Evolutionary conservation across 2,797 vertebrate genomes (phyloP).

Genomic region (Thamnophis elegans): DNA sequence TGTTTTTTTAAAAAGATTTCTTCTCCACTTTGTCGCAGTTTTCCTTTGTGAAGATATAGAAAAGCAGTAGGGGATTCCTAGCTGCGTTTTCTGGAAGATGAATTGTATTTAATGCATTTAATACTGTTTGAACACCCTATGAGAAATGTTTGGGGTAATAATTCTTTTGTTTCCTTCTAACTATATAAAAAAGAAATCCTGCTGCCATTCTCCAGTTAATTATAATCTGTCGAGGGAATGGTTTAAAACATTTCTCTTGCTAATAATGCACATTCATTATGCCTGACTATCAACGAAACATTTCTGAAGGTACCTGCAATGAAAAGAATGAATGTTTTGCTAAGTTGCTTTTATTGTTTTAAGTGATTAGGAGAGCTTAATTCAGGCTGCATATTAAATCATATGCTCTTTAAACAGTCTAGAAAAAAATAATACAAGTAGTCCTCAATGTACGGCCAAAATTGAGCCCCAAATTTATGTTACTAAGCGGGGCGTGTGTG

Average conservation of each 20-base stretch:
- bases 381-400: slow-evolving; percentile 45
- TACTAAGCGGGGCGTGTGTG: background rate
- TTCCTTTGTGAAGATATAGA: background rate
- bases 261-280: slow-evolving; percentile 50
- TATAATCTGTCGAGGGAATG: slow-evolving; percentile 49
- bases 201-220: slow-evolving; percentile 57
- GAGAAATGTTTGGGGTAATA: slow-evolving; percentile 45
- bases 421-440: background rate
- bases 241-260: slow-evolving; percentile 42
- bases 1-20: background rate
- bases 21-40: background rate
- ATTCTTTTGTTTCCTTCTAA: slow-evolving; percentile 40
- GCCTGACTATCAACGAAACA: slow-evolving; percentile 43
- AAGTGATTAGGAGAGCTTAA: slow-evolving; percentile 44
- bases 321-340: slow-evolving; percentile 51
- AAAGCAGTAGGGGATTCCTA: background rate
- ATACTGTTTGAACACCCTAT: slow-evolving; percentile 46
- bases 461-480: background rate
- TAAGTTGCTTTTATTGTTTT: slow-evolving; percentile 36
- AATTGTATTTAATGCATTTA: slow-evolving; percentile 36
- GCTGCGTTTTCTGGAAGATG: background rate
- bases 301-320: slow-evolving; percentile 33
- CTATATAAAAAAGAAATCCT: slow-evolving; percentile 32
- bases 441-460: background rate
- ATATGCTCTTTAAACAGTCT: background rate